Base-by-base conservation (phyloP, 1,140 invertebrate species). In the Ctenoplectra terminalis region DNA sequence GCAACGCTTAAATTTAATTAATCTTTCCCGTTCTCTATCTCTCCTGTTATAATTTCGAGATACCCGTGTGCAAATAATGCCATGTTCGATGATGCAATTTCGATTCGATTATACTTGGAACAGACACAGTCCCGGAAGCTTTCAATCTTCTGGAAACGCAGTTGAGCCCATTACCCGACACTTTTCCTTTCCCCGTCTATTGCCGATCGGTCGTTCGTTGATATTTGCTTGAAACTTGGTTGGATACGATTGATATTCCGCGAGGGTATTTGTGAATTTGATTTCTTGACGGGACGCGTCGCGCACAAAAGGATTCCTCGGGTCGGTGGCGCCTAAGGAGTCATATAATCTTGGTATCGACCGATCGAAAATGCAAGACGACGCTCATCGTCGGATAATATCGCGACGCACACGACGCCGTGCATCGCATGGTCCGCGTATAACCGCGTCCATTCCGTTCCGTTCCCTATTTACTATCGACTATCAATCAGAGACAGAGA, bases 381-480 rank as follows among this genome's bases (percentile, higher is more conserved):
- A 9, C 43, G 54, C 66, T 46, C 50, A 1, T 31, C 58, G 60
- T 40, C 40, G 64, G 54, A 79, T 78, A 74, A 85, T 79, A 67
- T 54, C 74, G 52, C 31, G n/a, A 34, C 15, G 23, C 15, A 17
- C 8, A n/a, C 9, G 1, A 13, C 40, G 15, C 37, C 50, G 15
- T 13, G 26, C 37, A n/a, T 29, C 52, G 4, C 50, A 37, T 61
- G 54, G 29, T 43, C 43, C 40, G 31, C 61, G 23, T 75, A 60
- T 63, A 75, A 63, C 64, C 4, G 9, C 34, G 46, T 26, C 50
- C 61, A 34, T 78, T 86, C 20, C 67, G 48, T 78, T 86, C 31
- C 69, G 77, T 79, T 60, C 82, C 40, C 66, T 78, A 86, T 81
- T 81, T 84, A 82, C 73, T 58, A 81, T 84, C 84, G 77, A 23